Conservation (phyloP, 2,797 vertebrate genomes). For the Hyperoplus lanceolatus region DNA sequence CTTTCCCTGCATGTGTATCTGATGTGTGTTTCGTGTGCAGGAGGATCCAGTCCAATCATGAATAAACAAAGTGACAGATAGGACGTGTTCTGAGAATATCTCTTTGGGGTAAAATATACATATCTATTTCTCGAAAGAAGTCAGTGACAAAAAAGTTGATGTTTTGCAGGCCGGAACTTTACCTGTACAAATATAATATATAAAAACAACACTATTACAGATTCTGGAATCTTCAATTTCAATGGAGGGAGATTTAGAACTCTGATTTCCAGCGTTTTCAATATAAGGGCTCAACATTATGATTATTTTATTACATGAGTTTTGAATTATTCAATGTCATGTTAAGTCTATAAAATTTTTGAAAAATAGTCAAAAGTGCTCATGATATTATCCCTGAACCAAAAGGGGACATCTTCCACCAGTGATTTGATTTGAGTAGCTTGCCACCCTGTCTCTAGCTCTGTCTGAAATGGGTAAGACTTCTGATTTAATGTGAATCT, state of each 20-base stretch:
- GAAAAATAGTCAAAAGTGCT: neutral
- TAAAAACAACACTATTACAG: neutral
- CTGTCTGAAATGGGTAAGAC: too few relatives aligned
- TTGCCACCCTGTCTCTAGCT: too few relatives aligned
- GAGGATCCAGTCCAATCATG: slow-evolving; percentile 51
- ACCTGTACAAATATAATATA: neutral
- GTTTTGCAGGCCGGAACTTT: slow-evolving; percentile 4
- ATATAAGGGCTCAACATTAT: neutral
- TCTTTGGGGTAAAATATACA: slow-evolving; percentile 1
- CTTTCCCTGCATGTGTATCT: slow-evolving; percentile 52
- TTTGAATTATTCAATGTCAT: neutral
- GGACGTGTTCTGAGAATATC: slow-evolving; percentile 41
- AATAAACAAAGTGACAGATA: slow-evolving; percentile 63
- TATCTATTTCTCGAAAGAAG: slow-evolving; percentile 32
- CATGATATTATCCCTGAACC: neutral
- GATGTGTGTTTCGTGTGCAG: slow-evolving; percentile 32
- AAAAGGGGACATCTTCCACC: too few relatives aligned
- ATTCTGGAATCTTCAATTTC: neutral
- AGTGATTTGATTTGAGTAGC: too few relatives aligned
- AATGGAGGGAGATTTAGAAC: neutral
- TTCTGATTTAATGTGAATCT: too few relatives aligned
- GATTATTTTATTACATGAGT: neutral
- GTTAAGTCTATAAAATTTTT: neutral
- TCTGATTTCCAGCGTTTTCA: neutral
- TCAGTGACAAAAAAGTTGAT: slow-evolving; percentile 24